phyloP scores from a whole-genome alignment of 2,797 vertebrate species.

The Linurgus olivaceus region DNA sequence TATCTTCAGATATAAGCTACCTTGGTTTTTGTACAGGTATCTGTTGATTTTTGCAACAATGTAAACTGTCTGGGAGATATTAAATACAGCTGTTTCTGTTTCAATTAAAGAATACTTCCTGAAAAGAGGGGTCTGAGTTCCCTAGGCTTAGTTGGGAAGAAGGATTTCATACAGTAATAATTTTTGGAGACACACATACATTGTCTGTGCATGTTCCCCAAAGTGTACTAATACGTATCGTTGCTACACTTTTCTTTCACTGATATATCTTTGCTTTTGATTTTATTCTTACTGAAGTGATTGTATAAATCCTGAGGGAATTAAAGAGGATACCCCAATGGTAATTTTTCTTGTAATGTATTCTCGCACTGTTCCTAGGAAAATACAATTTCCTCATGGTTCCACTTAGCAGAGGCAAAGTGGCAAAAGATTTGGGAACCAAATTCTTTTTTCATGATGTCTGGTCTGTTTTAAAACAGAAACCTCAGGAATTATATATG shows the following conservation, averaged over 20 bases:
- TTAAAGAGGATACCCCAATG: constrained; percentile 14
- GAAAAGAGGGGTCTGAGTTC: not conserved
- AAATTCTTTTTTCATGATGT: not conserved
- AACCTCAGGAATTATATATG: not conserved
- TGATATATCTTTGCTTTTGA: not conserved
- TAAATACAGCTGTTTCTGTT: not conserved
- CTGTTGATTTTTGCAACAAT: not conserved
- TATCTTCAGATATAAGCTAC: not conserved
- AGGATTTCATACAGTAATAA: not conserved
- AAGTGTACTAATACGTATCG: not conserved
- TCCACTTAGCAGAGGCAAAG: not conserved
- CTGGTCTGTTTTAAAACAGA: not conserved
- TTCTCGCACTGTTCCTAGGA: not conserved
- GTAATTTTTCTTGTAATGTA: constrained; percentile 38
- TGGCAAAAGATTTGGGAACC: not conserved
- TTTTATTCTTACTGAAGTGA: constrained; percentile 28
- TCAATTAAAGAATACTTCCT: not conserved
- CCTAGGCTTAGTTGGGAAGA: not conserved
- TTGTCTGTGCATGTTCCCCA: constrained; percentile 7
- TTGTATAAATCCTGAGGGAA: constrained; percentile 31
- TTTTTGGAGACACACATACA: not conserved
- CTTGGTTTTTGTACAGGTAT: not conserved
- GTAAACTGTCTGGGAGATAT: not conserved
- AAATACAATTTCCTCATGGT: not conserved
- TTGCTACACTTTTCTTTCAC: not conserved